Percentiles rank a stretch among this genome's conserved stretches.
Evolutionary conservation across 2,888 invertebrate species (phyloP).

Genomic region (Physocephala rufipes): DNA sequence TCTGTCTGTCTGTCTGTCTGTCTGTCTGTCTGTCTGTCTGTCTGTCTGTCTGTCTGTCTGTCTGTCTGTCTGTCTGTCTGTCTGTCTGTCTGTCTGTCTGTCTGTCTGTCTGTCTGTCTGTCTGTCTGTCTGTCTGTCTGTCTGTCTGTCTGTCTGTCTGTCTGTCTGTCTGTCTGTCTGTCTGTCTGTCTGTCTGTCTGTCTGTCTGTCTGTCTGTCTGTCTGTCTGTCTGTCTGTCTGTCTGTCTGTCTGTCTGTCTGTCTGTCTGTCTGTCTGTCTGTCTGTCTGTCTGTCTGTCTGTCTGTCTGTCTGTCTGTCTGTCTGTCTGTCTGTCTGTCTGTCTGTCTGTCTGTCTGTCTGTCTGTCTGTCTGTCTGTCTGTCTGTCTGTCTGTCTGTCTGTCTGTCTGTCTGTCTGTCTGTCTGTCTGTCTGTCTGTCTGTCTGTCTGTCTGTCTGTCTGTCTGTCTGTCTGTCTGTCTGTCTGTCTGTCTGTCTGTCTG

Average conservation of each 20-base stretch:
- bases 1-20: slow-evolving; percentile 18
- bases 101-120: slow-evolving; percentile 20
- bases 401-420: slow-evolving; percentile 20
- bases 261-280: slow-evolving; percentile 20
- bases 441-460: too few species aligned
- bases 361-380: slow-evolving; percentile 20
- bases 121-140: slow-evolving; percentile 14
- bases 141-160: slow-evolving; percentile 20
- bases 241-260: slow-evolving; percentile 20
- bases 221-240: slow-evolving; percentile 20
- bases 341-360: slow-evolving; percentile 20
- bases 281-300: slow-evolving; percentile 20
- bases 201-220: slow-evolving; percentile 18
- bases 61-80: slow-evolving; percentile 20
- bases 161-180: slow-evolving; percentile 18
- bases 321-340: slow-evolving; percentile 20
- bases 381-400: slow-evolving; percentile 20
- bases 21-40: slow-evolving; percentile 20
- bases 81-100: slow-evolving; percentile 20
- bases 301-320: slow-evolving; percentile 20
- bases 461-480: too few species aligned
- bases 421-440: slow-evolving; percentile 20
- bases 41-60: slow-evolving; percentile 20
- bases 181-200: slow-evolving; percentile 18
- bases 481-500: too few species aligned